Evolutionary conservation across 2,113 vertebrate genomes (phyloP).

Genomic region (Odocoileus hemionus): DNA sequence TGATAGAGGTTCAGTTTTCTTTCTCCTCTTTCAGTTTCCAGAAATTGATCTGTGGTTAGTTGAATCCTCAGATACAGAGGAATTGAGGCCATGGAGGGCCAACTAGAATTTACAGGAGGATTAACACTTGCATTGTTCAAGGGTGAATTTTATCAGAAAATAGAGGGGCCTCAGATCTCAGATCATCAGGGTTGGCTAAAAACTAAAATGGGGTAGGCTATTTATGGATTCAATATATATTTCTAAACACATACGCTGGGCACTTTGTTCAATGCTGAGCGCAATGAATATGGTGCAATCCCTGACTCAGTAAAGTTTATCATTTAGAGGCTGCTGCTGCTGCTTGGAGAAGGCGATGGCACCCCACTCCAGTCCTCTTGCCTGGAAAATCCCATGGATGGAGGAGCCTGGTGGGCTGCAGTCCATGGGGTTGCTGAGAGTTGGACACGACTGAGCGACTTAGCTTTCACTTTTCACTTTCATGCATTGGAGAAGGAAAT

Average conservation of each 20-base stretch:
- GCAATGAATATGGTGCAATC: not conserved
- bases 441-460: too few species aligned
- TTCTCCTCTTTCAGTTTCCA: conserved; percentile 44
- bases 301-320: not conserved
- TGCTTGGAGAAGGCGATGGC: not conserved
- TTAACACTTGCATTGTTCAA: not conserved
- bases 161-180: not conserved
- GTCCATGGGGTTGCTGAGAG: too few species aligned
- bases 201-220: not conserved
- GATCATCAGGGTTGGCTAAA: not conserved
- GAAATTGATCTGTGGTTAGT: not conserved
- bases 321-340: not conserved
- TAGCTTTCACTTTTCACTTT: too few species aligned
- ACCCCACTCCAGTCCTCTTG: too few species aligned
- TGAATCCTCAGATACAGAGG: not conserved
- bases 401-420: too few species aligned
- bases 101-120: not conserved
- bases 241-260: not conserved
- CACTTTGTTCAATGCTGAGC: not conserved
- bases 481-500: too few species aligned
- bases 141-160: not conserved
- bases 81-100: not conserved
- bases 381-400: too few species aligned
- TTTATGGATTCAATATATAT: not conserved
- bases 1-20: conserved; percentile 18